Evolutionary conservation across 2,113 vertebrate species (phyloP).

Genomic region (Tetraodon nigroviridis): DNA sequence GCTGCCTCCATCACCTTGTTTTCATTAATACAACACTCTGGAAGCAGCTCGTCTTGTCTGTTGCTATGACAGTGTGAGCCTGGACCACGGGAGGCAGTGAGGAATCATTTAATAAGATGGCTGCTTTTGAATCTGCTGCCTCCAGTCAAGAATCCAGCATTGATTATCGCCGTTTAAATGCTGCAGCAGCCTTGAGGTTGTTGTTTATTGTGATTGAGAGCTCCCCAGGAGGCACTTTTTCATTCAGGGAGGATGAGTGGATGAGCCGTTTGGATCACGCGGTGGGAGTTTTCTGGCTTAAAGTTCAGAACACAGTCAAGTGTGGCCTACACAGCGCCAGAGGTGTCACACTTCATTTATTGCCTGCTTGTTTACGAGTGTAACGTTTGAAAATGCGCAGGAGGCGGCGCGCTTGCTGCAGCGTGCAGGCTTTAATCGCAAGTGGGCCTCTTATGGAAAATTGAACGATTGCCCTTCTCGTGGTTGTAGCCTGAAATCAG

Average conservation of each 20-base stretch:
- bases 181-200: conserved; percentile 9
- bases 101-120: conserved; percentile 9
- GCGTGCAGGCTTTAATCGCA: background rate
- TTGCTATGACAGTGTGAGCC: conserved; percentile 40
- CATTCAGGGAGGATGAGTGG: conserved; percentile 4
- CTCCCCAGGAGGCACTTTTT: background rate
- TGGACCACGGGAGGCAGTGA: conserved; percentile 27
- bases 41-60: conserved; percentile 18
- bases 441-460: too few relatives aligned
- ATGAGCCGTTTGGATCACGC: conserved; percentile 3
- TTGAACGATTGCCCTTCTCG: background rate
- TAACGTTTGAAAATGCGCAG: background rate
- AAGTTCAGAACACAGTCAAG: conserved; percentile 1
- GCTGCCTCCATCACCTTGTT: background rate
- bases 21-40: background rate
- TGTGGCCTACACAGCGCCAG: background rate
- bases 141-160: conserved; percentile 10
- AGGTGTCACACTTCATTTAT: background rate
- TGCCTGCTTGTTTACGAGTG: background rate
- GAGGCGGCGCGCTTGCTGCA: background rate
- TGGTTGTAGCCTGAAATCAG: background rate
- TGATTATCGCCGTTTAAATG: conserved; percentile 8
- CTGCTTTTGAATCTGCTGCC: conserved; percentile 7
- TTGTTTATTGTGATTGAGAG: conserved; percentile 17
- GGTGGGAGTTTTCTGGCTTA: background rate